phyloP scores from a whole-genome alignment of 1,140 invertebrate species.

The Drosophila aff. region DNA sequence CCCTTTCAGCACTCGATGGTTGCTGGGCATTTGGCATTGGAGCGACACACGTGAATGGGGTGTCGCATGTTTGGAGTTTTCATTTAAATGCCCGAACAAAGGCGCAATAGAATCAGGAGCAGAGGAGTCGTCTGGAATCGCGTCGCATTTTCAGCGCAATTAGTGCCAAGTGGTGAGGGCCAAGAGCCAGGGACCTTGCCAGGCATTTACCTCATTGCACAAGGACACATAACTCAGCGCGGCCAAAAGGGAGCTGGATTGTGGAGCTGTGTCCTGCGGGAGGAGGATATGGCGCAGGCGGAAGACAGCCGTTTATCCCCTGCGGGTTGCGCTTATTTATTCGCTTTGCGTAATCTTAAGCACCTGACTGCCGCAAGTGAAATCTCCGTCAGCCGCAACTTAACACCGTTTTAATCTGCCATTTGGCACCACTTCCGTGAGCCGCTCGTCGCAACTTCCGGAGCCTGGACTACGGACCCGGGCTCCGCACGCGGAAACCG shows the following conservation, averaged over 20 bases:
- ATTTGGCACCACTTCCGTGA: conserved; percentile 75
- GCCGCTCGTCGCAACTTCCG: conserved; percentile 54
- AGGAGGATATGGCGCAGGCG: conserved; percentile 15
- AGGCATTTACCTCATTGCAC: conserved; percentile 53
- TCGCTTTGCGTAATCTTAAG: conserved; percentile 58
- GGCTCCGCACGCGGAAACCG: background rate
- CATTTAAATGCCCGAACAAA: conserved; percentile 50
- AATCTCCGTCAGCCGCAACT: conserved; percentile 64
- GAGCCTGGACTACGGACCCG: conserved; percentile 21
- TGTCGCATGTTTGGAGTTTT: conserved; percentile 57
- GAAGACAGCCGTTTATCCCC: conserved; percentile 39
- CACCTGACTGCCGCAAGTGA: conserved; percentile 54
- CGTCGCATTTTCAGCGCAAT: conserved; percentile 50
- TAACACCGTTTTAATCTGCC: conserved; percentile 80
- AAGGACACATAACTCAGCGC: conserved; percentile 46
- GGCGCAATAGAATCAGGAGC: conserved; percentile 8
- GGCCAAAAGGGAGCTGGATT: conserved; percentile 13
- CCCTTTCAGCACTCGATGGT: conserved; percentile 23
- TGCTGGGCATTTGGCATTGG: conserved; percentile 16
- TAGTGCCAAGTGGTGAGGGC: conserved; percentile 46
- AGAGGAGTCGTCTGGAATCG: conserved; percentile 6
- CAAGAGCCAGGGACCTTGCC: conserved; percentile 21
- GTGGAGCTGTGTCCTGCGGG: conserved; percentile 23
- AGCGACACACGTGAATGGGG: conserved; percentile 47
- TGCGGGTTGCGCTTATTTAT: conserved; percentile 60